Base-by-base conservation (phyloP, 2,113 vertebrate genomes). In the Rousettus leschenaultii region DNA sequence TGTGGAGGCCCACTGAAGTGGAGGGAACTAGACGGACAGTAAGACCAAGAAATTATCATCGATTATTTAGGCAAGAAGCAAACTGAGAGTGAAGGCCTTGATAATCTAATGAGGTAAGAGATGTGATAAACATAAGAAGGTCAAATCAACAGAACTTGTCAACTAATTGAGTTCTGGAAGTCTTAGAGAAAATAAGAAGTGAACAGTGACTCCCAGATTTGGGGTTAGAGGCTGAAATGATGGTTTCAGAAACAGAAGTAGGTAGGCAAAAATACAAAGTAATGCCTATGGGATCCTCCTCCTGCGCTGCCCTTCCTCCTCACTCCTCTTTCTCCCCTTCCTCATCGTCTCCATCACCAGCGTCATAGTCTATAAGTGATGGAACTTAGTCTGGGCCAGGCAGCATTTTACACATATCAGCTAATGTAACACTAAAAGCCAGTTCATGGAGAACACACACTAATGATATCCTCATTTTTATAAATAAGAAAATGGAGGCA, bases 11-110 rank as follows among this genome's bases (percentile, higher is more conserved):
- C 55, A 5, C 10, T 26, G 43, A 24, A 45, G 24, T 14, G 0
- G 33, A 53, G 18, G 7, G 33, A 30, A 16, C 12, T 16, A 30
- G 19, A 48, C 5, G 19, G 12, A 66, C 6, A 65, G 12, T 1
- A 57, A 87, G 30, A 79, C 68, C n/a, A 70, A 82, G 55, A 92
- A 33, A 33, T 43, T 35, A 55, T 15, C n/a, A 51, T 16, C 30
- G 7, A 28, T 75, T 86, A 78, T 91, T 80, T 15, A 82, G 51
- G 28, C 66, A 80, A 85, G 30, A 91, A 71, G 33, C n/a, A 93
- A 82, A 66, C 28, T 77, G 38, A 68, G 22, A 74, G 35, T 33
- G 16, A 95, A 82, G 21, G 2, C 68, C 78, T 91, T 88, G n/a
- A 71, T 70, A 43, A 61, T 45, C 15, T 59, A 80, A 85, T 14